Conservation (phyloP, 2,888 invertebrate species). For the Catotricha subobsoleta region DNA sequence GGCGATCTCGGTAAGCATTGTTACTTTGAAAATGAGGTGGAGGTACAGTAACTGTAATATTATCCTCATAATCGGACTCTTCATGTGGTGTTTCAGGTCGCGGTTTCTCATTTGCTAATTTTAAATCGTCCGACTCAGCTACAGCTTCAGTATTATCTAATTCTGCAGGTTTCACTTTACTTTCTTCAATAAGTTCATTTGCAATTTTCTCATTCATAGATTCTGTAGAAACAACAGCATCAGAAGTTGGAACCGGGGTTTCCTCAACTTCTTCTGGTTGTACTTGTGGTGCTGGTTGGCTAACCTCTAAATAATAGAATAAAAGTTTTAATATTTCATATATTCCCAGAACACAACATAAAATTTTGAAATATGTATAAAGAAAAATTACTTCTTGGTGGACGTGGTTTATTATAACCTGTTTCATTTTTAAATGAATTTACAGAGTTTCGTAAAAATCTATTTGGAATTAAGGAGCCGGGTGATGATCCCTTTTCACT, state of each 20-base stretch:
- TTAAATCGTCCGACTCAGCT: neutral
- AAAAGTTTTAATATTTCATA: neutral
- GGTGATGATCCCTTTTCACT: conserved; percentile 85
- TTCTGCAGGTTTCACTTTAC: neutral
- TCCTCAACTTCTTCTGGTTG: no score
- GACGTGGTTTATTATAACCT: conserved; percentile 49
- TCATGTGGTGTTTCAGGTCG: conserved; percentile 14
- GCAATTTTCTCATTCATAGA: no score
- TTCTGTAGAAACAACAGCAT: no score
- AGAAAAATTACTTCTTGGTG: conserved; percentile 5
- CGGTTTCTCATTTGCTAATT: conserved; percentile 2
- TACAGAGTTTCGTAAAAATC: conserved; percentile 76
- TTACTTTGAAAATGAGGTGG: conserved; percentile 20
- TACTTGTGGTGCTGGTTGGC: no score
- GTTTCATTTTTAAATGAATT: conserved; percentile 81
- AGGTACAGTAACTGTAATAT: conserved; percentile 40
- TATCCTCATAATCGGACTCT: conserved; percentile 39
- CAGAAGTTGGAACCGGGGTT: no score
- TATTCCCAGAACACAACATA: neutral
- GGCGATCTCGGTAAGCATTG: conserved; percentile 12
- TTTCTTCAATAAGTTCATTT: neutral
- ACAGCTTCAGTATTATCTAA: neutral
- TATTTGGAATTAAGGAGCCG: conserved; percentile 80
- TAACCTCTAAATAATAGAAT: no score
- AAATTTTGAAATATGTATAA: neutral